Base-by-base conservation (phyloP, 2,113 vertebrate species). In the Peromyscus polionotus region DNA sequence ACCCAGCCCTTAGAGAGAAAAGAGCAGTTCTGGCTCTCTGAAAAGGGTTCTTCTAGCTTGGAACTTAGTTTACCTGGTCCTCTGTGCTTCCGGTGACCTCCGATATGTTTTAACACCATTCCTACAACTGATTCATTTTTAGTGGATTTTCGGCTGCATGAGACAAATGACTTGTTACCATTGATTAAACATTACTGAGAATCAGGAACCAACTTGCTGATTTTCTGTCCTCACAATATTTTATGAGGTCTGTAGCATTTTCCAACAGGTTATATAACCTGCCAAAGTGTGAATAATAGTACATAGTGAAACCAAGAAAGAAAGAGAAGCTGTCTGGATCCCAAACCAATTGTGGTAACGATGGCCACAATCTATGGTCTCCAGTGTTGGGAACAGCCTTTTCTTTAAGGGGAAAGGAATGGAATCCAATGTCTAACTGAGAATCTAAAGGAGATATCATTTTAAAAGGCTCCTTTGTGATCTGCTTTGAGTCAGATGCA, bases 401-500 rank as follows among this genome's bases (percentile, higher is more conserved):
- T 86, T 20, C 57, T 63, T n/a, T 84, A 84, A 3, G 48, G 20
- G 10, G 77, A 86, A 95, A 91, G 65, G 95, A 83, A 93, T 36
- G 20, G 17, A 81, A 86, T 87, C 93, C 68, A 12, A 93, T 33
- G 70, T 81, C 84, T 92, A 51, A 81, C 61, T 87, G 42, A 90
- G 93, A 87, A 79, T 88, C 79, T 79, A 45, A 95, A 45, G 9
- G 16, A 8, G 86, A 83, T 54, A 92, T 45, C 54, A 67, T 80
- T 90, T 76, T 87, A 7, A 72, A 16, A 16, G 33, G 70, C 61
- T 59, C 87, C 54, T 95, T 76, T 87, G 59, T 63, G 81, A 42
- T 42, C 81, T 19, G 0, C 42, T 72, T 91, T 84, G 75, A 95
- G 57, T 94, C 94, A 94, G n/a, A 75, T 91, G 51, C 51, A 39